Base-by-base conservation (phyloP, 2,797 vertebrate genomes). In the Columba guinea region DNA sequence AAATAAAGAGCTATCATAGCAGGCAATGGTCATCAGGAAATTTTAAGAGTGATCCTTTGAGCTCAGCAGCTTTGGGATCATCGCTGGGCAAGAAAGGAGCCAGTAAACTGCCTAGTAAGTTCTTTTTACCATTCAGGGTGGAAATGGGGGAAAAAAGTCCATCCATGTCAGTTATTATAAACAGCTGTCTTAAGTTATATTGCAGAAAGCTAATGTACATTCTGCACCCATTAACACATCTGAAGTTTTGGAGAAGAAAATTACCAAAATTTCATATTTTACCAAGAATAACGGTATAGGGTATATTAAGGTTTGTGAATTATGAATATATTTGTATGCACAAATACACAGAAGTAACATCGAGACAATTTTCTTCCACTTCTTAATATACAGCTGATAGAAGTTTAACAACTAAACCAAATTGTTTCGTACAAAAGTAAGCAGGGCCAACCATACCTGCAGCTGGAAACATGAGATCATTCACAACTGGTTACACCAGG, bases 331-430 rank as follows among this genome's bases (percentile, higher is more conserved):
- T 94, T 87, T 94, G 85, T 81, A 81, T 69, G 80, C 69, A 93
- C 75, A 90, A 96, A 82, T 58, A 78, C 58, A 96, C 13, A 81
- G 70, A 93, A 74, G 63, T 78, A 86, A 91, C 73, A 91, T 51
- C 41, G 73, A 88, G 87, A 86, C 59, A 65, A 52, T 78, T 84
- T 94, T 73, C 34, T 86, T 82, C 39, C 34, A 70, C 34, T 94
- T 89, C 64, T 87, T 78, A 74, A 41, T 78, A 63, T 46, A 86
- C 20, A 56, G n/a, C 68, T 81, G 44, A 89, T 53, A 85, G 32
- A 58, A 71, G 30, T 74, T 82, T 76, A 84, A 74, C 53, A 67
- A 64, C 52, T 91, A 87, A 76, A 89, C 13, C 15, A 0, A 80
- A 10, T 6, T 80, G n/a, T 32, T 88, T 86, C 1, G 14, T 79